Base-by-base conservation (phyloP, 1,140 invertebrate species). In the Philotrypesis tridentata region DNA sequence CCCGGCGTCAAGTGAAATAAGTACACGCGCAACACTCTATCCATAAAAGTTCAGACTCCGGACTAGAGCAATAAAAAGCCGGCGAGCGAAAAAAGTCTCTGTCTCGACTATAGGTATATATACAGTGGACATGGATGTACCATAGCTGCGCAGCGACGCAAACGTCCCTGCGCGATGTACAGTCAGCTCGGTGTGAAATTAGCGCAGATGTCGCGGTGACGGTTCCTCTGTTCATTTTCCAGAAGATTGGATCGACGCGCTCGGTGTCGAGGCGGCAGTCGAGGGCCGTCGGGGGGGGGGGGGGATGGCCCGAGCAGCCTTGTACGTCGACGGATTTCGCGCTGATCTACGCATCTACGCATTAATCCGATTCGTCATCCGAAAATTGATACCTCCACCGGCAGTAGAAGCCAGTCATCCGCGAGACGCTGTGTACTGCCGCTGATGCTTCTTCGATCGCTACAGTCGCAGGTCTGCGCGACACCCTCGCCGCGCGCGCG, bases 161-260 rank as follows among this genome's bases (percentile, higher is more conserved):
- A 33, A 29, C 25, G 23, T 31, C 21, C 67, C 8, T 21, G 63
- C 31, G 33, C n/a, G n/a, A n/a, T n/a, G 87, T 85, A 89, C 89
- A 90, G 89, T 89, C 90, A 92, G 86, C 88, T 90, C 85, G 87
- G 90, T 91, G 91, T 92, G 90, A 92, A 92, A 92, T 92, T 92
- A 92, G 90, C 90, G 89, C 90, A 91, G 89, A 92, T 92, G 90
- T 92, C 90, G 89, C 89, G 90, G 90, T 89, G 87, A 90, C 87
- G 88, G 84, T 85, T 89, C 87, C 87, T 89, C 87, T 89, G 89
- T 91, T 92, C 90, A 92, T 91, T 91, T 91, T 92, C 91, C 91
- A 90, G 88, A 84, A 91, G 90, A 92, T 90, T 92, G 89, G 86
- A 88, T 89, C 85, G 87, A 81, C 83, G 86, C 85, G 84, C 48